Evolutionary conservation across 2,888 invertebrate species (phyloP).

Genomic region (Zelleria hepariella): DNA sequence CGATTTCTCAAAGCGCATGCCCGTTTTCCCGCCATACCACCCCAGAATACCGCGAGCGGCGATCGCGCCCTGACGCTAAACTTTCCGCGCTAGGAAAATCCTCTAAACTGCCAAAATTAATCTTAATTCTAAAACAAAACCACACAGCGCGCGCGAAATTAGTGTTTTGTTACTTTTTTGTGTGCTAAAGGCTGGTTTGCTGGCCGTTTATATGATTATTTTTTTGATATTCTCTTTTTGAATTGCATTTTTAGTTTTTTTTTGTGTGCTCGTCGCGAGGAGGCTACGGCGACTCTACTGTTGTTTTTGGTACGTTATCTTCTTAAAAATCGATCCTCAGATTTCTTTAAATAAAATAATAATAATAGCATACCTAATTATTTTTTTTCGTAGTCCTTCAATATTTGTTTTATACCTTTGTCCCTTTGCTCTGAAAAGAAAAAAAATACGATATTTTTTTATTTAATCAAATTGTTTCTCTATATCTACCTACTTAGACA

Average conservation of each 20-base stretch:
- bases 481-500: not conserved
- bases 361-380: too few relatives aligned
- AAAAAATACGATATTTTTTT: not conserved
- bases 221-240: not conserved
- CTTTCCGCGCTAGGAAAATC: not conserved
- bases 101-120: not conserved
- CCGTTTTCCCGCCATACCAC: conserved; percentile 41
- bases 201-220: not conserved
- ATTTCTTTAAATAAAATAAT: too few relatives aligned
- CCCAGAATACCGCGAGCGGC: conserved; percentile 5
- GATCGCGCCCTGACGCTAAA: not conserved
- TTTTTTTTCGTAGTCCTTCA: not conserved
- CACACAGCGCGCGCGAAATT: not conserved
- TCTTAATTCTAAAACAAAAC: not conserved
- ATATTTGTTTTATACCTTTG: not conserved
- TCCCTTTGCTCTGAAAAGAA: not conserved
- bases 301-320: not conserved
- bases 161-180: not conserved
- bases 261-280: not conserved
- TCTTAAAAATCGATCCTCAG: too few relatives aligned
- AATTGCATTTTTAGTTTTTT: not conserved
- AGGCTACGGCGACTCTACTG: not conserved
- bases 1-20: conserved; percentile 67
- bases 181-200: not conserved
- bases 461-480: not conserved